Evolutionary conservation across 2,113 vertebrate species (phyloP), one percentile per base, ranked within the genome.

Genomic region (Poeciliopsis prolifica): DNA sequence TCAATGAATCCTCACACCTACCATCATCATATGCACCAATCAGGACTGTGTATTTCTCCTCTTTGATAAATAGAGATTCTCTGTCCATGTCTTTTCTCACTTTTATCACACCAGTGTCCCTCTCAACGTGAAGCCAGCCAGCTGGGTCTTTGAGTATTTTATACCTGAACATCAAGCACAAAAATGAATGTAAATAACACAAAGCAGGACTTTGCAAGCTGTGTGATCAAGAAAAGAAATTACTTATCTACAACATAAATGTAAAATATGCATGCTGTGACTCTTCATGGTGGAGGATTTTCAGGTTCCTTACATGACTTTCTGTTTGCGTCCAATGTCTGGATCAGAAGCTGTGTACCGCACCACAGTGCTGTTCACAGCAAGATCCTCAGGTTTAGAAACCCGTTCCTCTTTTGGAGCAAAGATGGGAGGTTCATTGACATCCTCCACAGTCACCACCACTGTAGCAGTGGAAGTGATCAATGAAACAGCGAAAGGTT

Each of bases 261-360:
- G 4, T 31, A 31, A 31, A 31, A 31, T 31, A 31, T 31, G 30
- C 30, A 31, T 31, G 30, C 30, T 31, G 30, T 31, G 30, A 31
- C 30, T 31, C 30, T 31, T 29, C 30, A 31, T 3, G 30, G 4
- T 31, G 30, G 30, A 31, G 30, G 30, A 31, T 31, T 31, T 31
- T 31, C 30, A 31, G 2, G 51, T 31, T n/a, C 0, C 95, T 95
- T 92, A 98, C 97, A 13, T 88, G 86, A 98, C 91, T 69, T 14
- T 96, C 92, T 98, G 97, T 0, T 76, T 75, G 87, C 87, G 93
- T 0, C 68, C 93, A 0, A 0, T 93, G 84, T 99, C 98, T 0
- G 98, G 98, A 65, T 98, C 98, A 68, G 75, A 89, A 14, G 97
- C 97, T 0, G 88, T 95, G 84, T 96, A 97, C 22, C 83, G 74